Evolutionary conservation across 2,888 invertebrate genomes (phyloP).

Genomic region (Eilema sororculum): DNA sequence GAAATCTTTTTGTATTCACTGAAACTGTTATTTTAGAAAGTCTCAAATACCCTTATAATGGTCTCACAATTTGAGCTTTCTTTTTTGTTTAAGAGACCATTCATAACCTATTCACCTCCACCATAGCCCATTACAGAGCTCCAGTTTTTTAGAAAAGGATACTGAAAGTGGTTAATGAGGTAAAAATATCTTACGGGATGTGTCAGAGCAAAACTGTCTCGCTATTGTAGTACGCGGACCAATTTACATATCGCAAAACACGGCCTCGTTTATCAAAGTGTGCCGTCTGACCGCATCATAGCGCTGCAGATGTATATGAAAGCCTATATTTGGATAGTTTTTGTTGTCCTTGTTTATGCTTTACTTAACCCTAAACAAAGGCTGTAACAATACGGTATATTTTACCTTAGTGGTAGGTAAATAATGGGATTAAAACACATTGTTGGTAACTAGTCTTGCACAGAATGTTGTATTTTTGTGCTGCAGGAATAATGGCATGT

Average conservation of each 20-base stretch:
- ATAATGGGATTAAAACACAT: background rate
- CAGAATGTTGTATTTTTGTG: too few species aligned
- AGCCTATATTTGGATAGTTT: background rate
- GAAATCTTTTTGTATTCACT: constrained; percentile 2
- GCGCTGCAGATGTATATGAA: background rate
- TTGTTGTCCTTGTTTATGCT: background rate
- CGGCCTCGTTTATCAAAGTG: background rate
- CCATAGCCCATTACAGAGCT: background rate
- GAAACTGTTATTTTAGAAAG: constrained; percentile 1
- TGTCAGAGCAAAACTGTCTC: background rate
- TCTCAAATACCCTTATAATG: background rate
- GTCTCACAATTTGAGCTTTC: background rate
- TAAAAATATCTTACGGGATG: background rate
- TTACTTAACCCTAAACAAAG: background rate
- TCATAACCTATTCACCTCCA: background rate
- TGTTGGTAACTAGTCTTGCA: too few species aligned
- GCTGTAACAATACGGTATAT: too few species aligned
- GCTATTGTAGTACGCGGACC: background rate
- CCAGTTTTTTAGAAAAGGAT: background rate
- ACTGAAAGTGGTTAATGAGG: background rate
- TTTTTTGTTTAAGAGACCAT: background rate
- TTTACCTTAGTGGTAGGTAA: background rate
- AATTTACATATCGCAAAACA: background rate
- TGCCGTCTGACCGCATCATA: background rate
- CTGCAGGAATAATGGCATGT: too few species aligned